These are phyloP conservation scores for Rhinichthys klamathensis DNA, from an alignment of 2,113 vertebrate genomes.

Conservation along the genomic window DNA sequence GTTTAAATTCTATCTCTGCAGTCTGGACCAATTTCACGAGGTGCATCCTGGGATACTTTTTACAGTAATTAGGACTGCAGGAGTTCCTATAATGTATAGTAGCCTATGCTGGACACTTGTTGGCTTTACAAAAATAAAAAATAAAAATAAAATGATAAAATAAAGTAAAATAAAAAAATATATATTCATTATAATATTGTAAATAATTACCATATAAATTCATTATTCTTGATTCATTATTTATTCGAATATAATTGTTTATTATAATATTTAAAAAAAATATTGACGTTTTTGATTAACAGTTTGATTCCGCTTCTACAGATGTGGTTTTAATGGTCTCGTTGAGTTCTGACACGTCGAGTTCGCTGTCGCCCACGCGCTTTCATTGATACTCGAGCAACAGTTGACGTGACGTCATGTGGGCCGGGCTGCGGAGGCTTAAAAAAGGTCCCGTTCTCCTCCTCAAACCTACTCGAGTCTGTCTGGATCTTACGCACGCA, in stretches of 20 bases:
- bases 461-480: constrained; percentile 47
- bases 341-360: background rate
- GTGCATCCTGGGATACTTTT: too few species aligned
- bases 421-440: constrained; percentile 59
- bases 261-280: background rate
- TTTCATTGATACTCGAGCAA: constrained; percentile 67
- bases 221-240: too few species aligned
- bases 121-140: too few species aligned
- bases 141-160: too few species aligned
- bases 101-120: too few species aligned
- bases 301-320: background rate
- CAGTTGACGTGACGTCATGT: constrained; percentile 69
- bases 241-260: too few species aligned
- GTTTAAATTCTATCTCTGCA: background rate
- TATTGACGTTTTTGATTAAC: background rate
- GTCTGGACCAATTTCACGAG: too few species aligned
- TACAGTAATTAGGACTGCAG: too few species aligned
- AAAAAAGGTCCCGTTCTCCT: constrained; percentile 64
- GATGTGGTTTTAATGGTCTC: background rate
- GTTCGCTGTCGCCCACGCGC: constrained; percentile 61
- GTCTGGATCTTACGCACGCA: constrained; percentile 60
- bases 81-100: too few species aligned
- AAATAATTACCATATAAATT: too few species aligned
- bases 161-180: too few species aligned
- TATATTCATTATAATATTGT: too few species aligned